Evolutionary conservation across 2,113 vertebrate genomes (phyloP).

Genomic region (Carassius auratus): DNA sequence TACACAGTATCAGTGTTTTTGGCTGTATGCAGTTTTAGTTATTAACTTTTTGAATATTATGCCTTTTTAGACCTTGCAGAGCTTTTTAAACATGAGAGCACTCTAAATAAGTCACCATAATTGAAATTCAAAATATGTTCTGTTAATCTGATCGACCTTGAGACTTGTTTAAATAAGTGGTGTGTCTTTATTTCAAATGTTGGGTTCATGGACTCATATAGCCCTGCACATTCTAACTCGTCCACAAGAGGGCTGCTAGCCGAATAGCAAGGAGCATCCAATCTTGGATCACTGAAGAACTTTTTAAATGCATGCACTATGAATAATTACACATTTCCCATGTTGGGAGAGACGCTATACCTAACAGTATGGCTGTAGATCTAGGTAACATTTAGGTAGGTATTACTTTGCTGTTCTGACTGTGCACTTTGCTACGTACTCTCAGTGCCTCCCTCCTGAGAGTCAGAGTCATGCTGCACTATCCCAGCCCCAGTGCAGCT

Average conservation of each 20-base stretch:
- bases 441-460: slow-evolving; percentile 52
- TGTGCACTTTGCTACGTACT: slow-evolving; percentile 46
- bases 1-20: background rate
- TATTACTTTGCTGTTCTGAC: slow-evolving; percentile 31
- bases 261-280: background rate
- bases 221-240: slow-evolving; percentile 20
- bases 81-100: background rate
- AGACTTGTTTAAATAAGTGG: slow-evolving; percentile 11
- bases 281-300: background rate
- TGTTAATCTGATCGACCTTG: background rate
- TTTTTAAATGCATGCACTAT: background rate
- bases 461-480: slow-evolving; percentile 17
- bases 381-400: too few species aligned
- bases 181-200: slow-evolving; percentile 27
- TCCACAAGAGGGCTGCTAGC: slow-evolving; percentile 49
- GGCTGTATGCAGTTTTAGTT: background rate
- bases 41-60: background rate
- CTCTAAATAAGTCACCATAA: background rate
- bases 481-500: slow-evolving; percentile 28
- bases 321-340: background rate
- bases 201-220: slow-evolving; percentile 41
- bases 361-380: background rate
- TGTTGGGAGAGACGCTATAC: background rate
- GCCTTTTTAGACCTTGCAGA: background rate
- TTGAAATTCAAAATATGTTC: background rate